Base-by-base conservation (phyloP, 2,888 invertebrate species). In the Baronia brevicornis region DNA sequence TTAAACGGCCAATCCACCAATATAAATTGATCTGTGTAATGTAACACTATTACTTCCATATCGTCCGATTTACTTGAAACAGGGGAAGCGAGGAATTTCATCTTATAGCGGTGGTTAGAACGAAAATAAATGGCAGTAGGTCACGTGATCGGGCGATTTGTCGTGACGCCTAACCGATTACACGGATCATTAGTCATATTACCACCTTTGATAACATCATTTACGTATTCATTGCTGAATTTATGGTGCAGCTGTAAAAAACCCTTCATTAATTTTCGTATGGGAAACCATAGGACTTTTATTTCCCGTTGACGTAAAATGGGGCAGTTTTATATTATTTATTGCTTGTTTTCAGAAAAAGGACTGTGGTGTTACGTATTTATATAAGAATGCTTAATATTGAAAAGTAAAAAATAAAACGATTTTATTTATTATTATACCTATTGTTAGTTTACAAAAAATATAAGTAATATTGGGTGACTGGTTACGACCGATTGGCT, bases 101-200 rank as follows among this genome's bases (percentile, higher is more conserved):
- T 3, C 2, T 1, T 10, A 31, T 12, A 28, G 7, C 54, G 60
- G 64, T 40, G 27, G 39, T 33, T 39, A 36, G 29, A 39, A 43
- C 44, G 43, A 43, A 64, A 69, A 74, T 72, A 73, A 79, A 80
- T 79, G 69, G 60, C 54, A 48, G 40, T 45, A 41, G 54, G 63
- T 74, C 79, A 79, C 78, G 79, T 73, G 72, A 79, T 74, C 50
- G 46, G 62, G 61, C 70, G 62, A 79, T 79, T 79, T 79, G 79
- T 78, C 74, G 67, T 69, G 64, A 66, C 68, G 68, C 60, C 60
- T 63, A 63, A 69, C 59, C 74, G 72, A 79, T 79, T 75, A 77
- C 48, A 54, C 50, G 70, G 58, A 60, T 73, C 79, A 75, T 79
- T 78, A 74, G 68, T 80, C 74, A 79, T 78, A 71, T 78, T 74